A percentile compares a stretch with the other conserved stretches of the same genome.
Evolutionary conservation across 2,888 invertebrate species (phyloP).

Genomic region (Cephus runcator): DNA sequence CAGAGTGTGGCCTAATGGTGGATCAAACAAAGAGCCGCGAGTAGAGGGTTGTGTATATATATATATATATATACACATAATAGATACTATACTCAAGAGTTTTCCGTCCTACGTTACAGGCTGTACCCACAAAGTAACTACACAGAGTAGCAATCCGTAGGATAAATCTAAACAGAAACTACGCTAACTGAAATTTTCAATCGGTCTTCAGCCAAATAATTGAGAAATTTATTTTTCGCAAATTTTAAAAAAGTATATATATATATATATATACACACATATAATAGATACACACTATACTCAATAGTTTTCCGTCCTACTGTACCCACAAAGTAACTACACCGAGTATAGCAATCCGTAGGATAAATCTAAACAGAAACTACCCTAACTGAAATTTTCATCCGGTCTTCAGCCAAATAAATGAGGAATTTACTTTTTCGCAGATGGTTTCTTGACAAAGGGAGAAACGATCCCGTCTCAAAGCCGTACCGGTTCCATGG

Average conservation of each 20-base stretch:
- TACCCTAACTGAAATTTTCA: background rate
- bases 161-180: background rate
- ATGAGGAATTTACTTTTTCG: background rate
- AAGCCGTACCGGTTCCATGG: background rate
- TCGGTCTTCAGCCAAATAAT: too few relatives aligned
- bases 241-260: too few relatives aligned
- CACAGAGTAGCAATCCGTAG: background rate
- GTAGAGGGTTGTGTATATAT: background rate
- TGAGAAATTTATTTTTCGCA: too few relatives aligned
- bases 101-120: too few relatives aligned
- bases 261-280: too few relatives aligned
- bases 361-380: background rate
- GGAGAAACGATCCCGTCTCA: background rate
- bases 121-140: background rate
- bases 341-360: background rate
- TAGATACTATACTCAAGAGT: too few relatives aligned
- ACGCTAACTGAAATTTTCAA: too few relatives aligned
- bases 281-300: background rate
- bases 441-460: background rate
- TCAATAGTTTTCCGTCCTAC: background rate
- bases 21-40: constrained; percentile 14
- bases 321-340: background rate
- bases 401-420: background rate
- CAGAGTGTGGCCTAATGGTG: constrained; percentile 16
- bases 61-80: background rate